Base-by-base conservation (phyloP, 1,140 invertebrate species). In the Chelonus insularis region DNA sequence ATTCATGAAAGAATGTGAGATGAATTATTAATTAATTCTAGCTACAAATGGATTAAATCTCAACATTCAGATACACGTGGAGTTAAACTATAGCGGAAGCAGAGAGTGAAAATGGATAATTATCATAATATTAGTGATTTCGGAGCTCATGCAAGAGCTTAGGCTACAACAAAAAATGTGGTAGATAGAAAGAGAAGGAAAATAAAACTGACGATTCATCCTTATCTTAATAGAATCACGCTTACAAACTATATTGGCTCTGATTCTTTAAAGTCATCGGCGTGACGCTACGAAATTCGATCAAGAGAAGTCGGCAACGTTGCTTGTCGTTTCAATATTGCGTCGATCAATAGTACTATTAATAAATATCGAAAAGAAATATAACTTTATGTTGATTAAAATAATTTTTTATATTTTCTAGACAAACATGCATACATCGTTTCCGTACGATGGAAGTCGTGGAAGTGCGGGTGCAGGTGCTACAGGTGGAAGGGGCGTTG, bases 361-460 rank as follows among this genome's bases (percentile, higher is more conserved):
- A n/a, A n/a, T n/a, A n/a, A n/a, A n/a, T n/a, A n/a, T n/a, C n/a
- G n/a, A n/a, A n/a, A n/a, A n/a, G n/a, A n/a, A n/a, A n/a, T n/a
- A n/a, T n/a, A n/a, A n/a, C n/a, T n/a, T n/a, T n/a, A n/a, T n/a
- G n/a, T n/a, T n/a, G n/a, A n/a, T n/a, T n/a, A n/a, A n/a, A n/a
- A n/a, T n/a, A n/a, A n/a, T n/a, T n/a, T n/a, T n/a, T n/a, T n/a
- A 69, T 65, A 60, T 64, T 23, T 82, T 84, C 56, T 77, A 85
- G 84, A 79, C 82, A 55, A 85, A 84, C 61, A 85, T 85, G 84
- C 84, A 85, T 70, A 77, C 82, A 32, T 83, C 81, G 23, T 84
- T 85, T 73, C 81, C 84, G 18, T 85, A 85, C 70, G 84, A 85
- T 65, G 73, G 77, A 39, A 76, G 80, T 36, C 74, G 81, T 25